phyloP scores from a whole-genome alignment of 2,888 invertebrate species.

The Synanthedon myopaeformis region DNA sequence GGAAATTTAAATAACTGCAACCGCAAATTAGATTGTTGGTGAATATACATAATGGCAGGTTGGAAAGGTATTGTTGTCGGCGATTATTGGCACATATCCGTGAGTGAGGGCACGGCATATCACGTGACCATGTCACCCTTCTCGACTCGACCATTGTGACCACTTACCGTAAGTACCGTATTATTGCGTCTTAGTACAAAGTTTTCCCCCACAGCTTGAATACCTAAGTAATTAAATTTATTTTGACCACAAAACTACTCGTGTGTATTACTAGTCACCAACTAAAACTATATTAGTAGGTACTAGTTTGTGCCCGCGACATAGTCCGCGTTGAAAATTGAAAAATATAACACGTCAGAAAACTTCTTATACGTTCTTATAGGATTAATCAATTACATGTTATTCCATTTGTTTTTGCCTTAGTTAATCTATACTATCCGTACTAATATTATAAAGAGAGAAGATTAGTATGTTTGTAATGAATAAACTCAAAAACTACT shows the following conservation, averaged over 20 bases:
- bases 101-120: constrained; percentile 40
- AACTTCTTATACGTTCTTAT: no score
- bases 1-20: constrained; percentile 35
- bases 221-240: background rate
- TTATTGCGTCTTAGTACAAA: background rate
- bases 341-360: no score
- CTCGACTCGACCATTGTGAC: background rate
- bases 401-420: no score
- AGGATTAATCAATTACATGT: no score
- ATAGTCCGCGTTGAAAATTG: no score
- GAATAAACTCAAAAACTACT: no score
- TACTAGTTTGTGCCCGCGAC: no score
- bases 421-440: no score
- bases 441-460: no score
- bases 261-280: no score
- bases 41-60: constrained; percentile 30
- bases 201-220: background rate
- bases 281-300: no score
- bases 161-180: background rate
- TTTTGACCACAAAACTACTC: background rate
- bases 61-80: constrained; percentile 26
- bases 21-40: constrained; percentile 19
- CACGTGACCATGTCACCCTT: constrained; percentile 36
- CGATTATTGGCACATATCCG: constrained; percentile 45
- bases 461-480: no score